Conservation (phyloP, 2,888 invertebrate species). For the Leptura quadrifasciata region DNA sequence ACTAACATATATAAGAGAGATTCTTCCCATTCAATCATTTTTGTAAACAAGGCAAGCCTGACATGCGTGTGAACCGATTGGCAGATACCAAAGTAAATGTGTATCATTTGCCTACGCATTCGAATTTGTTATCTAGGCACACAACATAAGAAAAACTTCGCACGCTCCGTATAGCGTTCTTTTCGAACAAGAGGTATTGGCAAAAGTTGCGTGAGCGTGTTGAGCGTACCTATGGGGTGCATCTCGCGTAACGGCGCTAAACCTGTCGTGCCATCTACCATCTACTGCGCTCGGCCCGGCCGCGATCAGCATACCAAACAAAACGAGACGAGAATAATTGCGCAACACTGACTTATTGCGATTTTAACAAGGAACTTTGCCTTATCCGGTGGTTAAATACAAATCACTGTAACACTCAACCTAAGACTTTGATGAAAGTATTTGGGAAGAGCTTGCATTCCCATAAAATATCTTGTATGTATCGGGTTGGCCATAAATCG, state of each 20-base stretch:
- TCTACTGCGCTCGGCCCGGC: background rate
- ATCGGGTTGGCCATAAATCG: too few species aligned
- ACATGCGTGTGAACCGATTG: background rate
- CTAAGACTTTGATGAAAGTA: background rate
- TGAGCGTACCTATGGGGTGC: slow-evolving; percentile 21
- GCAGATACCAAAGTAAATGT: background rate
- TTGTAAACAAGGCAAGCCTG: background rate
- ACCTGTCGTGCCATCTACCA: slow-evolving; percentile 22
- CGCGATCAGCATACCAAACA: slow-evolving; percentile 26
- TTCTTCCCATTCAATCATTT: background rate
- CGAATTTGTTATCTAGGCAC: background rate
- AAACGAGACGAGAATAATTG: slow-evolving; percentile 14
- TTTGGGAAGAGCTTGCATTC: background rate
- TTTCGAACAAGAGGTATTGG: background rate
- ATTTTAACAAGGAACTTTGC: background rate
- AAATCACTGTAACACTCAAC: background rate
- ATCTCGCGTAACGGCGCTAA: slow-evolving; percentile 37
- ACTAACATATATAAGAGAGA: too few species aligned
- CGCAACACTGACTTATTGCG: slow-evolving; percentile 17
- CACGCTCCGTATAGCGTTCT: background rate
- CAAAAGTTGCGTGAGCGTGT: slow-evolving; percentile 15
- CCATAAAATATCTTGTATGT: background rate
- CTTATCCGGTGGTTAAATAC: slow-evolving; percentile 9
- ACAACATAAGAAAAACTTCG: background rate
- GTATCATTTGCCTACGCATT: slow-evolving; percentile 1